Base-by-base conservation (phyloP, 2,113 vertebrate species). In the Clinocottus analis region DNA sequence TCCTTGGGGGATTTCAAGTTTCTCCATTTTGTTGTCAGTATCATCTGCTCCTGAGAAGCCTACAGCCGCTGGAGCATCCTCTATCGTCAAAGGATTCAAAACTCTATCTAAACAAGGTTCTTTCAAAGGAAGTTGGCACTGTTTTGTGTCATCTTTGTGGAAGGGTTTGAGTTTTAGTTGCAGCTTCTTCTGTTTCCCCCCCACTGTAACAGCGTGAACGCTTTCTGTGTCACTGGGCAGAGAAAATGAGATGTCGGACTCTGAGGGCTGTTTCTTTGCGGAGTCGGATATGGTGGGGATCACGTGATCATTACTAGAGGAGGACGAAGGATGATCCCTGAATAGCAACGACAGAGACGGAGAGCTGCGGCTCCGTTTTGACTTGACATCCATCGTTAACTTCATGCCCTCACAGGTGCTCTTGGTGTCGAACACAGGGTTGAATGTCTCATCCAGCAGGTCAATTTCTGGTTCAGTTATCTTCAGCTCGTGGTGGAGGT, bases 401-500 rank as follows among this genome's bases (percentile, higher is more conserved):
- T 82, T 90, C 7, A 53, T 53, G 61, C 78, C 82, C 37, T 87
- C 86, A 19, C 12, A 71, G 14, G 73, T 58, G 39, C 77, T 91
- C 19, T 78, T 80, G 35, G 87, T 72, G 51, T 59, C 8, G 4
- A 85, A 80, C 63, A 77, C 79, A 0, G 91, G 72, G 62, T 90
- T 91, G 5, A 83, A 86, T 3, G 87, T 89, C 23, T 91, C 89
- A 69, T 91, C 74, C 61, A 85, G 63, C 45, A 80, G 64, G 25
- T 96, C 94, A 56, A 96, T 94, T 80, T 98, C 96, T 47, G 96
- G 93, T 85, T 98, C 97, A 0, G 96, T 94, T 70, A 97, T 97
- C 92, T 95, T 97, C 78, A 97, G 90, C 78, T 98, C 96, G 31
- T 95, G 95, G 76, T 96, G 94, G 84, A 95, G 93, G 64, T 96